Conservation (phyloP, 2,888 invertebrate genomes). For the Drosophila percnosoma region DNA sequence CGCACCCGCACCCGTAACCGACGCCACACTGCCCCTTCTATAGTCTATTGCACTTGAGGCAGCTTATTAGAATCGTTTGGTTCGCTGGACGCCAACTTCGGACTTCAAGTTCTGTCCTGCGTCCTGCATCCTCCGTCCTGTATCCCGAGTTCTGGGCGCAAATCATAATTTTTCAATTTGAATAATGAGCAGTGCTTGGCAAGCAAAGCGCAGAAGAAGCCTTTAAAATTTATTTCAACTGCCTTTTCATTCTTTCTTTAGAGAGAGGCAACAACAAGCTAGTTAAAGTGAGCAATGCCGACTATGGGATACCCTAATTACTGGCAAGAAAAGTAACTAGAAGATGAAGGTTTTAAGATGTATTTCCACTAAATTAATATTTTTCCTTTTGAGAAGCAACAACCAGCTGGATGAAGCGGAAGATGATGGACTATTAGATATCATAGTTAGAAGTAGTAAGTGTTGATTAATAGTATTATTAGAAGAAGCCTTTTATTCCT, state of each 20-base stretch:
- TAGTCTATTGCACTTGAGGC: constrained; percentile 70
- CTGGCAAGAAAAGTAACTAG: too few relatives aligned
- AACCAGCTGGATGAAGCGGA: background rate
- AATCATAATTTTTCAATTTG: constrained; percentile 80
- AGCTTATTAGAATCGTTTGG: constrained; percentile 72
- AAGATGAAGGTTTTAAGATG: background rate
- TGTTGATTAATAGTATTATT: background rate
- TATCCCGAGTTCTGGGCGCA: constrained; percentile 50
- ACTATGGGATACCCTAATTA: constrained; percentile 18
- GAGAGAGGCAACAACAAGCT: background rate
- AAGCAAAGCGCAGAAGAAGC: constrained; percentile 53
- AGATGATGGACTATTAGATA: background rate
- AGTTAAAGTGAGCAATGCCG: background rate
- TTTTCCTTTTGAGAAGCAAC: background rate
- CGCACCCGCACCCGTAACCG: background rate
- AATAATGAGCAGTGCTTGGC: constrained; percentile 70
- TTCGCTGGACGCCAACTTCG: constrained; percentile 59
- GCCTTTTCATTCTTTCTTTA: constrained; percentile 43
- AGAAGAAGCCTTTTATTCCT: background rate
- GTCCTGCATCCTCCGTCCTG: constrained; percentile 15
- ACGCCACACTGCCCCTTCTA: background rate
- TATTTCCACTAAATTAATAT: background rate
- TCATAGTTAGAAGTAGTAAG: background rate
- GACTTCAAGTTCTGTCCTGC: constrained; percentile 46
- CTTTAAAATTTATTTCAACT: constrained; percentile 75